These are phyloP conservation scores for Mesoclemmys tuberculata DNA, from an alignment of 2,113 vertebrate genomes.

Conservation along the genomic window DNA sequence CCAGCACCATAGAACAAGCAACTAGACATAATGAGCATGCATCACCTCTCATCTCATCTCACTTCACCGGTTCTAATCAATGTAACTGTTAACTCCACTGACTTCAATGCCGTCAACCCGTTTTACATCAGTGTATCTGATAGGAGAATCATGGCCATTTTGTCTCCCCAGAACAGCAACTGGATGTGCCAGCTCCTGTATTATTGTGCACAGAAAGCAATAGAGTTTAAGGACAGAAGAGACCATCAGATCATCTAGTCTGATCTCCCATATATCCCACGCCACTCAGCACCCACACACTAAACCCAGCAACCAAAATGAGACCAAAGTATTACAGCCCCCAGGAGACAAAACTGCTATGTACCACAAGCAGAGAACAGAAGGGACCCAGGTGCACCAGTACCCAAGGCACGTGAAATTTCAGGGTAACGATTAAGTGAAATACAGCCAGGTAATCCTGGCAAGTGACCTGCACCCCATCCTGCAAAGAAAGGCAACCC, in stretches of 20 bases:
- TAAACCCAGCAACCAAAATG: too few species aligned
- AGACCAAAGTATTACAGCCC: too few species aligned
- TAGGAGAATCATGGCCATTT: neutral
- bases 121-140: accelerated
- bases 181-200: accelerated
- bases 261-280: too few species aligned
- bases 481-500: neutral
- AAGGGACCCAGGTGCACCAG: too few species aligned
- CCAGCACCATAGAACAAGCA: too few species aligned
- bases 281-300: too few species aligned
- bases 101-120: accelerated
- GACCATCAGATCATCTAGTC: too few species aligned
- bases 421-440: neutral
- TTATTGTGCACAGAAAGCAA: accelerated
- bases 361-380: too few species aligned
- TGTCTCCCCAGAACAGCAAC: neutral
- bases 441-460: neutral
- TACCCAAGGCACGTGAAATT: neutral
- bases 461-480: neutral
- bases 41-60: too few species aligned
- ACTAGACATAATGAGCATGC: neutral
- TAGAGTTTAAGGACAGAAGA: too few species aligned
- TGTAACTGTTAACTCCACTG: accelerated
- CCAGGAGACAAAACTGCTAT: too few species aligned
- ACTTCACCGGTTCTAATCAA: neutral